Evolutionary conservation across 2,888 invertebrate genomes (phyloP).

Genomic region (Lycaena phlaeas): DNA sequence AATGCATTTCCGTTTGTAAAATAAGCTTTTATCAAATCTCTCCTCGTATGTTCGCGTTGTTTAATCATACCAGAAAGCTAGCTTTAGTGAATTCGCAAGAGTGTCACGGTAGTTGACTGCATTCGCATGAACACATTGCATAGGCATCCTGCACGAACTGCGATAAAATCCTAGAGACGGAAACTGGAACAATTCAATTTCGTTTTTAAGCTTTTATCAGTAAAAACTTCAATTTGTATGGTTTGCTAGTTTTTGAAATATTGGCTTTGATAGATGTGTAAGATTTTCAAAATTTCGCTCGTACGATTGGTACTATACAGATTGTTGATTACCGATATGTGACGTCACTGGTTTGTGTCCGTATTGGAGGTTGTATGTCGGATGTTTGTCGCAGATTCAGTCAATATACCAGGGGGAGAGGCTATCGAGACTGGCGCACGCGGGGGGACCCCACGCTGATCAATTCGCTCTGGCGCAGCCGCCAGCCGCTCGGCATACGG

Average conservation of each 20-base stretch:
- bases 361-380: conserved; percentile 1
- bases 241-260: conserved; percentile 39
- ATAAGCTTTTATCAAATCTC: conserved; percentile 16
- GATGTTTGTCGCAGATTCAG: conserved; percentile 63
- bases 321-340: conserved; percentile 26
- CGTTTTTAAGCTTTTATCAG: conserved; percentile 63
- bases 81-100: conserved; percentile 21
- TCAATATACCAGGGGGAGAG: conserved; percentile 74
- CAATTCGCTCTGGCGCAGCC: conserved; percentile 82
- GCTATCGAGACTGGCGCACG: conserved; percentile 80
- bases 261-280: conserved; percentile 60
- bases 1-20: conserved; percentile 16
- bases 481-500: conserved; percentile 80
- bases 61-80: conserved; percentile 16
- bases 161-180: conserved; percentile 56
- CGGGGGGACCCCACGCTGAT: conserved; percentile 81
- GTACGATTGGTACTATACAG: conserved; percentile 32
- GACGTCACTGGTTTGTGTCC: neutral
- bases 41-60: conserved; percentile 19
- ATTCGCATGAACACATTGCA: conserved; percentile 34
- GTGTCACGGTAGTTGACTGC: conserved; percentile 57
- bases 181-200: conserved; percentile 70
- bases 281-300: conserved; percentile 49
- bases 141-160: conserved; percentile 49
- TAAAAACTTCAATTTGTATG: conserved; percentile 48